Evolutionary conservation across 2,113 vertebrate species (phyloP).

Genomic region (Chaenocephalus aceratus): DNA sequence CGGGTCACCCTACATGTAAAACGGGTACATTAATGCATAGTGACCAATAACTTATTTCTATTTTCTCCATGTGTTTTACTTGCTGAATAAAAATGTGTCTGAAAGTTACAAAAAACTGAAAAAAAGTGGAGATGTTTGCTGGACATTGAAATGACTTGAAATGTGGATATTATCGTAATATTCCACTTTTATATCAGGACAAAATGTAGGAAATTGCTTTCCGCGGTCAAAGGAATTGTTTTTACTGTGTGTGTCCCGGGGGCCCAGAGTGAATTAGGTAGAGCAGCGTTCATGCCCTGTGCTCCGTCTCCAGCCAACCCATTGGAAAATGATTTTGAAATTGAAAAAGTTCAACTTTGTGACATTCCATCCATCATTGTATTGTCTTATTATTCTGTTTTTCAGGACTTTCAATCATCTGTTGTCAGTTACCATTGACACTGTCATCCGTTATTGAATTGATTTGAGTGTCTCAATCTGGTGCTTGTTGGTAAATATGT

Average conservation of each 20-base stretch:
- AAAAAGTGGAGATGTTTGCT: not conserved
- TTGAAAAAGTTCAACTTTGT: conserved; percentile 25
- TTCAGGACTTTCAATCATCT: not conserved
- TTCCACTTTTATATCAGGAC: conserved; percentile 23
- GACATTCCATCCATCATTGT: conserved; percentile 23
- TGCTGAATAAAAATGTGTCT: no score
- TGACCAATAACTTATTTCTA: no score
- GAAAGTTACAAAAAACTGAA: not conserved
- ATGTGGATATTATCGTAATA: not conserved
- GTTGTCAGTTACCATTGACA: not conserved
- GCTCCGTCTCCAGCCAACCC: conserved; percentile 9
- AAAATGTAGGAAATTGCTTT: conserved; percentile 28
- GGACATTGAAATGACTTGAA: not conserved
- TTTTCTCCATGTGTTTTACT: no score
- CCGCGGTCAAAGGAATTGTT: conserved; percentile 34
- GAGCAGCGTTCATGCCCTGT: conserved; percentile 22
- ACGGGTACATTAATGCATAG: no score
- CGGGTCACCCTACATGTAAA: no score
- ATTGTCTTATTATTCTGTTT: not conserved
- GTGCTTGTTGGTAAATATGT: not conserved
- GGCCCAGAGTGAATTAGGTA: conserved; percentile 32
- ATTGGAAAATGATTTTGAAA: conserved; percentile 12
- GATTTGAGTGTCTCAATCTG: not conserved
- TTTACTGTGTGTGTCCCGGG: conserved; percentile 28
- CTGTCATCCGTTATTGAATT: not conserved